Base-by-base conservation (phyloP, 2,797 vertebrate species). In the Strix occidentalis region DNA sequence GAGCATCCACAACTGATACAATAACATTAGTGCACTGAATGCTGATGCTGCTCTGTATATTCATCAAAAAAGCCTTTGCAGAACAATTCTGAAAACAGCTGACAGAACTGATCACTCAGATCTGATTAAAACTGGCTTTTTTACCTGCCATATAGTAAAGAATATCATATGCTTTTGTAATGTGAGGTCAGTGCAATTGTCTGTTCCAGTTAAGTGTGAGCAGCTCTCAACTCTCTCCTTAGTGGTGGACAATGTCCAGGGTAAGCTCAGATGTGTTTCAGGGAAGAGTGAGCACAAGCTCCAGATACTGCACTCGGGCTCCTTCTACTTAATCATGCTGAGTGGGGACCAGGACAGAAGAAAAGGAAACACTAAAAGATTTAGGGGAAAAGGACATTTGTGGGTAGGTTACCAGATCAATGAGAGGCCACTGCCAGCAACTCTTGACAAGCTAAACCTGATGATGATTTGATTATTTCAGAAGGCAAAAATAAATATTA, bases 71-170 rank as follows among this genome's bases (percentile, higher is more conserved):
- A 50, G 17, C 33, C 56, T 68, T 71, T 84, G 65, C 43, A 71
- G 29, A 72, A 83, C 66, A 80, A 28, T 78, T 94, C 86, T 88
- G 84, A 69, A 93, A 95, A 80, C 53, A 69, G 50, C 46, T 76
- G 86, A 88, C 78, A 95, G 86, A 89, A 82, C n/a, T 57, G 37
- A n/a, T 64, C 58, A 43, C 68, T 91, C 91, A 63, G 25, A 92
- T 77, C 69, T 82, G 50, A 72, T 69, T 18, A 87, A 83, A 83
- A 82, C 48, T n/a, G 77, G 31, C 33, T 70, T 60, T 71, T 79
- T 72, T 43, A 53, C 60, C 48, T 84, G 54, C 35, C 54, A 46
- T 3, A 17, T 2, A 68, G 45, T 66, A 87, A 79, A 66, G 57
- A 93, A 54, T 45, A 69, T n/a, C 2, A 7, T 39, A 48, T 17